Conservation (phyloP, 53 echinoderm and acorn worm species). For the Echinarachnius parma region DNA sequence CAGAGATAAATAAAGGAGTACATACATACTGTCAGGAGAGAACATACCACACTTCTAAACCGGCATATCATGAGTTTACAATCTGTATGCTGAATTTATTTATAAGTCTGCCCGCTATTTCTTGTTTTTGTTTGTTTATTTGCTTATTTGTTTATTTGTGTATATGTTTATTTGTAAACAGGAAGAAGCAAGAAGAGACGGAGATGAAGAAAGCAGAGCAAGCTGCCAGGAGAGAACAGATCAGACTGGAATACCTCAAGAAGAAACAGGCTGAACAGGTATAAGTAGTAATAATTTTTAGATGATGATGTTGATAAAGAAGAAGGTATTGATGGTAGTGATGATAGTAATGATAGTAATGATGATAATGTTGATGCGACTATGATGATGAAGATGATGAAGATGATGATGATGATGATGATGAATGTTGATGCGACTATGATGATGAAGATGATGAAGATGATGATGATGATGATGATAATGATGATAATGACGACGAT, state of each 20-base stretch:
- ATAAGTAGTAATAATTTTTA: no score
- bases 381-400: background rate
- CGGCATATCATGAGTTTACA: no score
- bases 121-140: no score
- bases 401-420: background rate
- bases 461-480: background rate
- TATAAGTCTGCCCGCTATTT: no score
- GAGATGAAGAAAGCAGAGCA: slow-evolving; percentile 94
- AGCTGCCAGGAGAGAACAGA: slow-evolving; percentile 82
- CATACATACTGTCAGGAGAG: no score
- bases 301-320: no score
- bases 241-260: slow-evolving; percentile 75
- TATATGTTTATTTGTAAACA: no score
- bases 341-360: background rate
- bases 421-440: background rate
- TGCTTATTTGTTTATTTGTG: no score
- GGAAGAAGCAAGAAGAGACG: slow-evolving; percentile 85
- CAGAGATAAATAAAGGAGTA: no score
- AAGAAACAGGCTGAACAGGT: slow-evolving; percentile 76
- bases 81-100: no score
- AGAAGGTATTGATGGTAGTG: background rate
- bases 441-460: background rate
- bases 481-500: background rate
- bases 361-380: background rate
- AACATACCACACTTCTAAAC: no score